These are phyloP conservation scores for Pseudomyrmex concolor DNA, from an alignment of 1,140 invertebrate genomes.

Conservation along the genomic window DNA sequence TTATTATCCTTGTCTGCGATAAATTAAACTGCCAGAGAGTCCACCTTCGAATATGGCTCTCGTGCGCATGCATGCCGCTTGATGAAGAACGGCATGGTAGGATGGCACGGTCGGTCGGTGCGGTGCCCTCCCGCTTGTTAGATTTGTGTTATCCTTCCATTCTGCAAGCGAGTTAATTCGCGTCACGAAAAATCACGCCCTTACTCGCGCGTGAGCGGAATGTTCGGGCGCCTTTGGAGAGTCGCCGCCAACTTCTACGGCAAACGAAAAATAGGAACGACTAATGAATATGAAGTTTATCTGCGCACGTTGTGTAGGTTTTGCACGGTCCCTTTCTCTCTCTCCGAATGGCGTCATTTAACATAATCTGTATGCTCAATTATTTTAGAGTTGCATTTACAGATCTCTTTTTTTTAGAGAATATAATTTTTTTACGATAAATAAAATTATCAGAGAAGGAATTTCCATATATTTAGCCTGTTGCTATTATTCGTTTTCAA, in stretches of 20 bases:
- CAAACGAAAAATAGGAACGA: conserved; percentile 23
- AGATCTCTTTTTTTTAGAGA: background rate
- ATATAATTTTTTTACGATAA: background rate
- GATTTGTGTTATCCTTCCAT: conserved; percentile 49
- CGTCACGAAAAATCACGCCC: conserved; percentile 38
- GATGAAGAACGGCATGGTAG: conserved; percentile 44
- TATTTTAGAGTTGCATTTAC: background rate
- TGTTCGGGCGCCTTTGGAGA: conserved; percentile 25
- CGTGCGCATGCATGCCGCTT: conserved; percentile 42
- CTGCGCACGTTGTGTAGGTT: background rate
- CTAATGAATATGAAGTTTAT: background rate
- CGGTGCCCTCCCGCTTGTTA: conserved; percentile 50
- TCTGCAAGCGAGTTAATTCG: conserved; percentile 47
- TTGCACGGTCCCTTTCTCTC: no score
- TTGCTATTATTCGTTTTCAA: conserved; percentile 18
- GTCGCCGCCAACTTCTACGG: background rate
- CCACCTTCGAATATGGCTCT: conserved; percentile 60
- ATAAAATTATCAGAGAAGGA: background rate
- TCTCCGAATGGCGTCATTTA: background rate
- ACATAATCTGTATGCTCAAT: background rate
- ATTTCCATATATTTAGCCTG: background rate
- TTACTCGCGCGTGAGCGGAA: conserved; percentile 33
- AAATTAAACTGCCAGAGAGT: conserved; percentile 77
- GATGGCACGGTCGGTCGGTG: conserved; percentile 23
- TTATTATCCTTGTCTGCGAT: conserved; percentile 78